These are phyloP conservation scores for Itoplectis maculator DNA, from an alignment of 2,888 invertebrate genomes.

Conservation along the genomic window DNA sequence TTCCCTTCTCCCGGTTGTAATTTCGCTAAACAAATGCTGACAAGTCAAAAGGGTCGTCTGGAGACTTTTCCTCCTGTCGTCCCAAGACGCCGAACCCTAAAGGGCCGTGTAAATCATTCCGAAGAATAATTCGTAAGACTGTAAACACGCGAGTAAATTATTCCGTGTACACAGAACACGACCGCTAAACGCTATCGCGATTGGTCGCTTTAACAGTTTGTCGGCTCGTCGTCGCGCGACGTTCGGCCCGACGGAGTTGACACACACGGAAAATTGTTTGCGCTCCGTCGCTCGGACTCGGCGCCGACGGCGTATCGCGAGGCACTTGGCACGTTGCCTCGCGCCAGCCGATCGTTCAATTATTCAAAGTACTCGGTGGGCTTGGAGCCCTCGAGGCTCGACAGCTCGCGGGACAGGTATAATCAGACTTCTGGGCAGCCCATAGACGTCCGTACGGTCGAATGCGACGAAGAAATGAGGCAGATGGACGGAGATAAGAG, in stretches of 20 bases:
- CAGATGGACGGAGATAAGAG: slow-evolving; percentile 8
- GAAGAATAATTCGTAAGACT: background rate
- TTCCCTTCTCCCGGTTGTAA: too few species aligned
- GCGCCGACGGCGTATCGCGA: slow-evolving; percentile 54
- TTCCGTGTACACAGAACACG: background rate
- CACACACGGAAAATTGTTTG: slow-evolving; percentile 55
- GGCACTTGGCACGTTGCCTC: slow-evolving; percentile 62
- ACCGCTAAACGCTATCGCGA: background rate
- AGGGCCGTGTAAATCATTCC: background rate
- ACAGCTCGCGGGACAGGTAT: slow-evolving; percentile 34
- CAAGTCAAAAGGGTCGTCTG: background rate
- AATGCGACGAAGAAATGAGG: slow-evolving; percentile 1
- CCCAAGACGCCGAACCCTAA: background rate
- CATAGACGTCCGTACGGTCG: background rate
- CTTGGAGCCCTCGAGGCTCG: slow-evolving; percentile 12
- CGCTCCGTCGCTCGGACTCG: too few species aligned
- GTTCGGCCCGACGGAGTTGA: slow-evolving; percentile 10
- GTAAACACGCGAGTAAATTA: background rate
- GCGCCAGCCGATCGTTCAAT: slow-evolving; percentile 63
- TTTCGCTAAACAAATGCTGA: background rate
- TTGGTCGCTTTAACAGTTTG: slow-evolving; percentile 1
- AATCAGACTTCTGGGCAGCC: slow-evolving; percentile 21
- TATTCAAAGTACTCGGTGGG: slow-evolving; percentile 66
- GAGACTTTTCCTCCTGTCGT: background rate
- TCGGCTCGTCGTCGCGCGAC: slow-evolving; percentile 13